Evolutionary conservation across 2,888 invertebrate genomes (phyloP).

Genomic region (Nemotelus pantherinus): DNA sequence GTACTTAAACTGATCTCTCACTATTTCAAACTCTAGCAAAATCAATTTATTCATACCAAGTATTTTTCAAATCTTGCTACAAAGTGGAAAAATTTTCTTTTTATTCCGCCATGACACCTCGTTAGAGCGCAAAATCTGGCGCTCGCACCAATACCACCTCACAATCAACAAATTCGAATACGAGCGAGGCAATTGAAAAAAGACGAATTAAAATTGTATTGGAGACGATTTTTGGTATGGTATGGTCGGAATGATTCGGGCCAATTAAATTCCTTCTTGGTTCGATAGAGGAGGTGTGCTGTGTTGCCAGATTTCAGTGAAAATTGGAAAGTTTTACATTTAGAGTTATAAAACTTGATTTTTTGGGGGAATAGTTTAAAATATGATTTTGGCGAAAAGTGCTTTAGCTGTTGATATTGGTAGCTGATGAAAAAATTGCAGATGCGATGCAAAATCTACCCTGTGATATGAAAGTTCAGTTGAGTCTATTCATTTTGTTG

Average conservation of each 20-base stretch:
- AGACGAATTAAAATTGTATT: no score
- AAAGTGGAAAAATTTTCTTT: constrained; percentile 32
- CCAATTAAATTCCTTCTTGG: constrained; percentile 36
- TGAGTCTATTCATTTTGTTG: not conserved
- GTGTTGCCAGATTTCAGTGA: constrained; percentile 19
- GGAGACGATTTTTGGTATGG: no score
- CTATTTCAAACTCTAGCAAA: not conserved
- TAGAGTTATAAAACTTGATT: not conserved
- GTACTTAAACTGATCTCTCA: not conserved
- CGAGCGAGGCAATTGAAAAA: no score
- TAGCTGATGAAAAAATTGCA: not conserved
- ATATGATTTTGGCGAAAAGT: not conserved
- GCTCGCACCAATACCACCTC: constrained; percentile 1
- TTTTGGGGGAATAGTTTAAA: not conserved
- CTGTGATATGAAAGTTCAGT: not conserved
- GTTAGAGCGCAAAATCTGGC: constrained; percentile 18
- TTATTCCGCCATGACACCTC: constrained; percentile 29
- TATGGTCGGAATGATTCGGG: constrained; percentile 12
- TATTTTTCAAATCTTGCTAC: not conserved
- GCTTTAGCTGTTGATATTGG: no score
- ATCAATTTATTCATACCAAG: not conserved
- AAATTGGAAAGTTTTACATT: not conserved
- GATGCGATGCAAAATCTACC: not conserved
- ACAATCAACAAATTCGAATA: not conserved
- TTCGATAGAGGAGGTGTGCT: not conserved